These are phyloP conservation scores for Zapornia atra DNA, from an alignment of 2,113 vertebrate genomes.

Conservation along the genomic window DNA sequence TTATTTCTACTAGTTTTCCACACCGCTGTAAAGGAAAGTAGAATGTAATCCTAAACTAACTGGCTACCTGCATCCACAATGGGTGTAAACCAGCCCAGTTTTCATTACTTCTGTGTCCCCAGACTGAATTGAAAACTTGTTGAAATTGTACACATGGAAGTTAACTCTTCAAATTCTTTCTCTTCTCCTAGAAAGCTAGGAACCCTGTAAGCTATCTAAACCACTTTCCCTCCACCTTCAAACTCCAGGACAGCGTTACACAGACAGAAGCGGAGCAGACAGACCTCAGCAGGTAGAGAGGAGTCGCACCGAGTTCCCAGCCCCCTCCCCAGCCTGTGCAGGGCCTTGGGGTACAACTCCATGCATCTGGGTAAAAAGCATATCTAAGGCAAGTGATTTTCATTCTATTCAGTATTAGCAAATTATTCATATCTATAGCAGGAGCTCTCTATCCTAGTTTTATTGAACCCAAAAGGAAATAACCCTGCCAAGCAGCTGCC, in stretches of 20 bases:
- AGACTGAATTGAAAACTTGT: not conserved
- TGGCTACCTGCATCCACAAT: not conserved
- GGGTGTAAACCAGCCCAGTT: not conserved
- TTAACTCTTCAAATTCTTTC: not conserved
- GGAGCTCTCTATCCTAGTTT: not conserved
- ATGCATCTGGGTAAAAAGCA: not conserved
- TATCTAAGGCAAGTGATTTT: not conserved
- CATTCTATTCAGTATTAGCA: not conserved
- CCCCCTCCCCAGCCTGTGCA: not conserved
- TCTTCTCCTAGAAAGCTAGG: not conserved
- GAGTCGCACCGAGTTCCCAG: accelerated
- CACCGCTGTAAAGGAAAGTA: not conserved
- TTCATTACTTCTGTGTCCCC: not conserved
- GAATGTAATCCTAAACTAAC: not conserved
- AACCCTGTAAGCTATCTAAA: not conserved
- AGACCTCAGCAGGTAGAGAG: not conserved
- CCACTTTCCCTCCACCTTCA: not conserved
- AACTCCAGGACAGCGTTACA: not conserved
- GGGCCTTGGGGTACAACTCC: not conserved
- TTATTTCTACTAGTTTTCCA: not conserved
- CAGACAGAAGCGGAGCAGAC: accelerated
- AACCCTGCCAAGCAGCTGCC: not conserved
- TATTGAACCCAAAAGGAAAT: not conserved
- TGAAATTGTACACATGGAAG: not conserved
- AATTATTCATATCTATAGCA: not conserved